Evolutionary conservation across 2,797 vertebrate genomes (phyloP), one percentile per base, ranked within the genome.

Genomic region (Tragopan temminckii): DNA sequence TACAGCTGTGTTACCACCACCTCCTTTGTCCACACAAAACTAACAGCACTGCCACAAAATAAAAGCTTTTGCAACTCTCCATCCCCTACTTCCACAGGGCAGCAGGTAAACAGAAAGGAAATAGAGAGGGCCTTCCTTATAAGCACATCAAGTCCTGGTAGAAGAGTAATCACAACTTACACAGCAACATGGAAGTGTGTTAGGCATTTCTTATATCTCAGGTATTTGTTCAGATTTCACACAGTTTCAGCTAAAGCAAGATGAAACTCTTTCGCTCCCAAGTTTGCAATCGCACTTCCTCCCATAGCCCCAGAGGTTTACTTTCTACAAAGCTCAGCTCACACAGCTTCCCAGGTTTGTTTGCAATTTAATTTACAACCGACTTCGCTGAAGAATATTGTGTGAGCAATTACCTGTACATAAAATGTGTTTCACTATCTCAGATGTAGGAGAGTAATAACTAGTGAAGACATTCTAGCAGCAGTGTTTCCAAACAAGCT

Each of bases 1-100:
- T 61, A 57, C 0, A 1, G 50, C 36, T 46, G 23, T 5, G 19
- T 21, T n/a, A 23, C 35, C 59, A 11, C 35, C 3, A 21, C 31
- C 17, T 71, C 67, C 33, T 17, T 45, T 61, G 40, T 25, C 24
- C 50, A 52, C 31, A 36, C 40, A 85, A 52, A 79, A 80, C 35
- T 19, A 85, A 50, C 20, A 35, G 0, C 9, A 17, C 23, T 53
- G 11, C 2, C 33, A n/a, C 24, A 82, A 82, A 90, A 89, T 4
- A 3, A 63, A 85, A 61, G 15, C 19, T 61, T 58, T 36, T n/a
- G 15, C 36, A 88, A 38, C 23, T 88, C 52, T 43, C 21, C 7
- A 55, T 11, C 45, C 63, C 31, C 21, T 5, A 20, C 50, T 68
- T 38, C 11, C 18, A 11, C 11, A 48, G 20, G 50, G 35, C 24